Evolutionary conservation across 2,888 invertebrate genomes (phyloP), one percentile per base, ranked within the genome.

Genomic region (Phyllotreta striolata): DNA sequence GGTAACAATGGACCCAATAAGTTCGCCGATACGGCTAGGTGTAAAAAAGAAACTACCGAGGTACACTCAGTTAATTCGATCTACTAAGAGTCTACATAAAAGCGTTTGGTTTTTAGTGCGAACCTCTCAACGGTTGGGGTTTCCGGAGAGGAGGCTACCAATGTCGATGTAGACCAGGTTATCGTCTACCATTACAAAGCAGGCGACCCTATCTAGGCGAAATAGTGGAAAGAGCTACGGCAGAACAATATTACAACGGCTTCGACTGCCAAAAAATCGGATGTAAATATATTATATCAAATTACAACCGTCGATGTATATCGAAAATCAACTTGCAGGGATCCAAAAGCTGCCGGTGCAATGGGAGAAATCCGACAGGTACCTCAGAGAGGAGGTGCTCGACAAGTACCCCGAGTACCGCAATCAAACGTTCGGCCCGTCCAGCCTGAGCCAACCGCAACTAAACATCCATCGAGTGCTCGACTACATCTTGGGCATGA

Each of bases 71-170:
- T 41, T 61, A 39, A 37, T n/a, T n/a, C n/a, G n/a, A n/a, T n/a
- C n/a, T n/a, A n/a, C n/a, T n/a, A n/a, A 46, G 1, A 8, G 1
- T 24, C 24, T 6, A 7, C 12, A 52, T n/a, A 44, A 10, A 41
- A 54, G 6, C 34, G 1, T 39, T 8, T n/a, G 39, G 9, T 44
- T 66, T 70, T 78, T 75, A 95, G 92, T 98, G 98, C 81, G 98
- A 98, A 82, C 98, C 98, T 0, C 81, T 98, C 55, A 91, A 96
- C 79, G 98, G 98, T 3, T 98, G 93, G 92, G 98, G 98, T 44
- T 96, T 94, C 81, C 86, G 96, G 58, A 87, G 98, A 76, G 98
- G 98, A 55, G 97, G 96, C 6, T 98, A 96, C 82, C 95, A 96
- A 78, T 96, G 96, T 78, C 87, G 95, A 69, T 98, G 98, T 82